Evolutionary conservation across 2,113 vertebrate genomes (phyloP).

Genomic region (Lepisosteus osseus): DNA sequence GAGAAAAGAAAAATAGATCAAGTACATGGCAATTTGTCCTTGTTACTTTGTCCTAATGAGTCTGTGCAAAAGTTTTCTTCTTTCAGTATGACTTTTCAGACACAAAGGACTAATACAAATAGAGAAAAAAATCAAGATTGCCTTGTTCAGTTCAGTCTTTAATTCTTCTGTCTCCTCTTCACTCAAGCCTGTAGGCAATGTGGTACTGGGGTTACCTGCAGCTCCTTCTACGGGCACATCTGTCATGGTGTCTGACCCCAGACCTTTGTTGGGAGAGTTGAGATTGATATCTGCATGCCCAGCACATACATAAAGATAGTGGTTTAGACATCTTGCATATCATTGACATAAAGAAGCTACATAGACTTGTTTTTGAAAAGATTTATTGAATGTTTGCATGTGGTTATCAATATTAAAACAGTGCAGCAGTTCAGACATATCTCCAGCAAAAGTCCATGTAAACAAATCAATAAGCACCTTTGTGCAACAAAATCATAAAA

Average conservation of each 20-base stretch:
- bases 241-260: slow-evolving; percentile 67
- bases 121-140: slow-evolving; percentile 28
- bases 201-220: slow-evolving; percentile 32
- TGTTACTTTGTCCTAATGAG: no score
- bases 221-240: slow-evolving; percentile 74
- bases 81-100: neutral
- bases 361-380: neutral
- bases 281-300: slow-evolving; percentile 87
- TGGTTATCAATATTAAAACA: neutral
- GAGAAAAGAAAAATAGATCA: neutral
- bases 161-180: slow-evolving; percentile 87
- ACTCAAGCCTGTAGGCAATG: slow-evolving; percentile 69
- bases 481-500: no score
- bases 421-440: no score
- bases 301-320: slow-evolving; percentile 11
- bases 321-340: no score
- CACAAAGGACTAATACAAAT: neutral
- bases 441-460: no score
- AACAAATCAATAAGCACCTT: no score
- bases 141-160: slow-evolving; percentile 80
- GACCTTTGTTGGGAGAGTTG: slow-evolving; percentile 95
- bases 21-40: neutral
- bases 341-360: neutral
- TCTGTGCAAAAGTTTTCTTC: no score
- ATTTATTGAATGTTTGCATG: neutral